Conservation (phyloP, 2,113 vertebrate genomes). For the Tachycineta bicolor region DNA sequence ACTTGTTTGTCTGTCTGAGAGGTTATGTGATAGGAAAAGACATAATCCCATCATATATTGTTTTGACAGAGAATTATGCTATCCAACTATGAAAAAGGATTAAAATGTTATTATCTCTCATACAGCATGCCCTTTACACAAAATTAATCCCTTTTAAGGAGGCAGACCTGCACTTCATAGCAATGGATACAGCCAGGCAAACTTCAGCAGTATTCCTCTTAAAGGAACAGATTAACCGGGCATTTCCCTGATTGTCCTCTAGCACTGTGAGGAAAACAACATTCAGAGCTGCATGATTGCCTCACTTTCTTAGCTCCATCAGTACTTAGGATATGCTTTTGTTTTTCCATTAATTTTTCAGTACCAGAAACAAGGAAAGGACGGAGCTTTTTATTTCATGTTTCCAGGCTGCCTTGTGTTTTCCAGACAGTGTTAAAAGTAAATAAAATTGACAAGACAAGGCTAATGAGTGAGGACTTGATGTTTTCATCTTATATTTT, state of each 20-base stretch:
- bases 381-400: background rate
- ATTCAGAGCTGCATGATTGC: background rate
- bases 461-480: background rate
- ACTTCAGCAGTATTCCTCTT: background rate
- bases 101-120: background rate
- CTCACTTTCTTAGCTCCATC: background rate
- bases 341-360: background rate
- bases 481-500: background rate
- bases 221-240: background rate
- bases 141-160: background rate
- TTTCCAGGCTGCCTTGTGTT: background rate
- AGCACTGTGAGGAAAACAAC: background rate
- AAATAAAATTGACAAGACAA: background rate
- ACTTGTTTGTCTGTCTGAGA: background rate
- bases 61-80: background rate
- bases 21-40: background rate
- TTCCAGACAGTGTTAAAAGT: background rate
- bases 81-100: background rate
- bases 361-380: background rate
- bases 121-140: background rate
- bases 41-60: background rate
- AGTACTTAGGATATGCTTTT: background rate
- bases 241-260: background rate
- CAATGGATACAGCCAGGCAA: background rate
- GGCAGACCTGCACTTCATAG: background rate